Evolutionary conservation across 2,113 vertebrate genomes (phyloP), one percentile per base, ranked within the genome.

Genomic region (Archocentrus centrarchus): DNA sequence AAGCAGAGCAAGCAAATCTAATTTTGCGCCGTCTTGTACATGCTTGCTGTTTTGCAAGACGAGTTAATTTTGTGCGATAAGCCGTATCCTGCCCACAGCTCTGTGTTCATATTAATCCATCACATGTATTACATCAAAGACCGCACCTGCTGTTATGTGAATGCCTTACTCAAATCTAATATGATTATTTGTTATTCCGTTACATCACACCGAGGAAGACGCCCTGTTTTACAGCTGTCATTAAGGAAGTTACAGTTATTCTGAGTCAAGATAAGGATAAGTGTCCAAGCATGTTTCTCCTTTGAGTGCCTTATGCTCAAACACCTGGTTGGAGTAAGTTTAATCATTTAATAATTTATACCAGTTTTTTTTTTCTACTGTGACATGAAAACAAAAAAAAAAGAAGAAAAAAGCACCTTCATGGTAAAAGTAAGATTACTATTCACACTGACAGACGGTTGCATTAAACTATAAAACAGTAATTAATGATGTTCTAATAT

Each of bases 341-440:
- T 73, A 73, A 47, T 70, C 15, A 53, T 73, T 73, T 53, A 32
- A 73, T 73, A 73, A 47, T 53, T 73, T 32, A 32, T 15, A 73
- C 15, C 41, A 70, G 14, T 47, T 50, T 70, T 7, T 3, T 1
- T 70, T 70, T 30, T 7, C 66, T 70, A 70, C 44, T 50, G 47
- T 50, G 47, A 50, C 47, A 47, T 47, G 44, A 27, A 27, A 27
- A 27, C 27, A 27, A 13, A 11, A 50, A 35, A 35, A 7, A 35
- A 35, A 35, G 6, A 50, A 35, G 6, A 35, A 35, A 35, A 66
- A 27, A 50, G 3, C 22, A 20, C 9, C 62, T 64, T 64, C 22
- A 64, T 41, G 14, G 24, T 68, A 15, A 68, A 30, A 70, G 15
- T 70, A 53, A 73, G 2, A 55, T 53, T 1, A 55, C 20, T 55